phyloP scores from a whole-genome alignment of 2,113 vertebrate genomes.

The Narcine bancroftii region DNA sequence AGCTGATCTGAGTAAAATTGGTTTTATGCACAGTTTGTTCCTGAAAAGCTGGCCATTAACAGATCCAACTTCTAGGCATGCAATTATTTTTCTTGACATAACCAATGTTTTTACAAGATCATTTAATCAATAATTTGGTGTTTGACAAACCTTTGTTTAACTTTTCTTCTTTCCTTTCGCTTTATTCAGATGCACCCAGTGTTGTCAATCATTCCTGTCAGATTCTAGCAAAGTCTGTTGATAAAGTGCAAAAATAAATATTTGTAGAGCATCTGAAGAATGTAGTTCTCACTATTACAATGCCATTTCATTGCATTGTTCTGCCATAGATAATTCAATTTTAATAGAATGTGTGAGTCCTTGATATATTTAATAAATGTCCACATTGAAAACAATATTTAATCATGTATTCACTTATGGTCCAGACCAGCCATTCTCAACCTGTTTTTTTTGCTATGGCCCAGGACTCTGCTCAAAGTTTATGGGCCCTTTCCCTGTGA shows the following conservation, averaged over 20 bases:
- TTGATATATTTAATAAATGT: conserved; percentile 42
- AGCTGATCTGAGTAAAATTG: too few relatives aligned
- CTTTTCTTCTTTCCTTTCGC: conserved; percentile 41
- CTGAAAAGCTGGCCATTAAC: too few relatives aligned
- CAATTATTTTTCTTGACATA: conserved; percentile 49
- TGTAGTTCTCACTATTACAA: conserved; percentile 66
- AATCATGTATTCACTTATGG: not conserved
- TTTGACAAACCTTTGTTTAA: not conserved
- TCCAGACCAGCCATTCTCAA: too few relatives aligned
- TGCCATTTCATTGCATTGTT: conserved; percentile 65
- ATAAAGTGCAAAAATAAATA: conserved; percentile 61
- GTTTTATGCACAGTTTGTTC: too few relatives aligned
- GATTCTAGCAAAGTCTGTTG: conserved; percentile 52
- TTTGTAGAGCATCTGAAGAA: conserved; percentile 57
- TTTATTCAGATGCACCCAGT: conserved; percentile 47
- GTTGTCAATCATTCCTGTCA: conserved; percentile 48
- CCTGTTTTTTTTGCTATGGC: too few relatives aligned
- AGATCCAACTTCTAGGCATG: conserved; percentile 45
- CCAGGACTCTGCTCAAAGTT: too few relatives aligned
- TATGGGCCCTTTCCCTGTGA: too few relatives aligned
- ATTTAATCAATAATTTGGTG: not conserved
- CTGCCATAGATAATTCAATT: conserved; percentile 69
- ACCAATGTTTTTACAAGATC: conserved; percentile 49
- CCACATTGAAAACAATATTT: not conserved
- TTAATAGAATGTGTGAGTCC: conserved; percentile 70